A percentile compares a stretch with the other conserved stretches of the same genome.
These are phyloP conservation scores for Asteroscopus sphinx DNA, from an alignment of 2,888 invertebrate genomes.

Conservation along the genomic window DNA sequence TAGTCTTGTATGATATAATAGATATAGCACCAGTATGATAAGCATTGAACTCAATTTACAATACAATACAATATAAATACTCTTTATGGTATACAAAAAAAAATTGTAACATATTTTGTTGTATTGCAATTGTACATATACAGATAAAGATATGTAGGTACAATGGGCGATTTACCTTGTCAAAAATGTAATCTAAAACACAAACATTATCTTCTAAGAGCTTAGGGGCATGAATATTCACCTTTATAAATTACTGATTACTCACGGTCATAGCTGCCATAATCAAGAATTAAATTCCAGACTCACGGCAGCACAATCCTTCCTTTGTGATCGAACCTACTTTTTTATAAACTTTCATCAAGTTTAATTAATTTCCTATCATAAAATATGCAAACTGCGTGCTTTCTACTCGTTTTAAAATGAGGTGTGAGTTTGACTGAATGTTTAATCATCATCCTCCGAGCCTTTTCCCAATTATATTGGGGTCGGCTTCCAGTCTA, in stretches of 20 bases:
- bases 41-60: too few species aligned
- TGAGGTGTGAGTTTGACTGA: slow-evolving; percentile 38
- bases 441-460: slow-evolving; percentile 22
- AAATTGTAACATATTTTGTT: too few species aligned
- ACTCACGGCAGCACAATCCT: slow-evolving; percentile 30
- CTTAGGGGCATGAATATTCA: slow-evolving; percentile 1
- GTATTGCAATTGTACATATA: too few species aligned
- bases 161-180: too few species aligned
- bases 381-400: slow-evolving; percentile 54
- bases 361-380: slow-evolving; percentile 57
- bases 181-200: too few species aligned
- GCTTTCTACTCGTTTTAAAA: slow-evolving; percentile 42
- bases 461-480: slow-evolving; percentile 33
- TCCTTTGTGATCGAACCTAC: slow-evolving; percentile 44
- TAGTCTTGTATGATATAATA: too few species aligned
- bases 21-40: too few species aligned
- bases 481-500: too few species aligned
- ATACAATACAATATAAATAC: too few species aligned
- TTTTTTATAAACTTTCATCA: slow-evolving; percentile 48
- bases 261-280: slow-evolving; percentile 16
- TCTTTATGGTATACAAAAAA: too few species aligned
- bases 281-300: slow-evolving; percentile 40
- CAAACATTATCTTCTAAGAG: too few species aligned
- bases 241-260: slow-evolving; percentile 12
- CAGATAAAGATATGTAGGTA: too few species aligned